Conservation (phyloP, 2,888 invertebrate species). For the Harmothoe impar region DNA sequence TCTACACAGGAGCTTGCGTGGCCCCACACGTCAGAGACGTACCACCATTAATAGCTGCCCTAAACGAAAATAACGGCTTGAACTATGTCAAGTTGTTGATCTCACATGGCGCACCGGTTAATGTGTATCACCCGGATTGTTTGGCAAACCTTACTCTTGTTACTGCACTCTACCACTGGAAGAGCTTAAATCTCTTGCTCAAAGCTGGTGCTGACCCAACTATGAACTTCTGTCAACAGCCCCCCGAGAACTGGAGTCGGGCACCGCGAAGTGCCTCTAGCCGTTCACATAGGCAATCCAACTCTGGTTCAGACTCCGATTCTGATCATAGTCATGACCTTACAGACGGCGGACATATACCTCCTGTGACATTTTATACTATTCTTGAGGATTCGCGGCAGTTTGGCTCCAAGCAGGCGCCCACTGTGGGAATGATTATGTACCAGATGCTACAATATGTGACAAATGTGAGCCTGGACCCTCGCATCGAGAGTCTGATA, state of each 20-base stretch:
- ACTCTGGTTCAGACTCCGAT: not conserved
- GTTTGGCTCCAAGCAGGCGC: not conserved
- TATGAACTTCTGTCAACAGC: slow-evolving; percentile 52
- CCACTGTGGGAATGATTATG: slow-evolving; percentile 61
- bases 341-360: not conserved
- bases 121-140: slow-evolving; percentile 73
- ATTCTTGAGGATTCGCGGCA: not conserved
- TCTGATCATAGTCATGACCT: not conserved
- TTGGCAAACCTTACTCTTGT: slow-evolving; percentile 74
- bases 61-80: slow-evolving; percentile 70
- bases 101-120: slow-evolving; percentile 73
- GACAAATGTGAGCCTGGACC: slow-evolving; percentile 62
- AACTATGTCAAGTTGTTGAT: slow-evolving; percentile 73
- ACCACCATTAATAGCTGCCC: slow-evolving; percentile 75
- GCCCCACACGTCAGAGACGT: slow-evolving; percentile 70
- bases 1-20: slow-evolving; percentile 70
- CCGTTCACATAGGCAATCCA: not conserved
- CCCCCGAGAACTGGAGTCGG: not conserved
- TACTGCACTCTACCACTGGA: slow-evolving; percentile 64
- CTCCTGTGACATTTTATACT: not conserved
- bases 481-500: slow-evolving; percentile 64
- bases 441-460: slow-evolving; percentile 65
- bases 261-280: not conserved
- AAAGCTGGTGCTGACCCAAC: slow-evolving; percentile 66
- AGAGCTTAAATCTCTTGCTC: slow-evolving; percentile 66